Evolutionary conservation across 1,140 invertebrate species (phyloP).

Genomic region (Lasioglossum baleicum): DNA sequence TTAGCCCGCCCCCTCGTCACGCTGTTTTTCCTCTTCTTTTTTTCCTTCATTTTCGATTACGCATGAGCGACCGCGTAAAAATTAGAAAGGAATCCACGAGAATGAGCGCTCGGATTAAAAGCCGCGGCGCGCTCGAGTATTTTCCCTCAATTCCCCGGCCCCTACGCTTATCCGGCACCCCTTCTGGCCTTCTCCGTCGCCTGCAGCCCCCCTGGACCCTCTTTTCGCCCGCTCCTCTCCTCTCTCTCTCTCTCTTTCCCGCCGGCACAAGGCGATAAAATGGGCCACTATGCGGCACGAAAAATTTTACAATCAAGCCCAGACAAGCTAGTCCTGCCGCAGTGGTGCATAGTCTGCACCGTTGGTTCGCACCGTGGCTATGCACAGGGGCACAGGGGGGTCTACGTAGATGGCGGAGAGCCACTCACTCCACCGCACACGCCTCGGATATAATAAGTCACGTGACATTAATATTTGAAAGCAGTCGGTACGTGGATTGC

Average conservation of each 20-base stretch:
- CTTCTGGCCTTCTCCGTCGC: conserved; percentile 40
- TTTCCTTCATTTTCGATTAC: conserved; percentile 68
- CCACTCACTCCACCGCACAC: conserved; percentile 74
- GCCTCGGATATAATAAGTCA: conserved; percentile 80
- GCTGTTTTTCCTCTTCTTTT: conserved; percentile 29
- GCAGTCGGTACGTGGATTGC: conserved; percentile 80
- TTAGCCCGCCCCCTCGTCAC: conserved; percentile 15
- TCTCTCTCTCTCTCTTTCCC: conserved; percentile 1
- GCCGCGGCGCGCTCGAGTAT: conserved; percentile 65
- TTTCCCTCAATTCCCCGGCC: conserved; percentile 66
- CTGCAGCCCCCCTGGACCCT: not conserved
- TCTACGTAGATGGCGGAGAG: conserved; percentile 63
- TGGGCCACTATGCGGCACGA: conserved; percentile 70
- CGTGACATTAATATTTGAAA: conserved; percentile 81
- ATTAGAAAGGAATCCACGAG: conserved; percentile 73
- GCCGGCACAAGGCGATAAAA: conserved; percentile 70
- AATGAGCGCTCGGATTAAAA: conserved; percentile 69
- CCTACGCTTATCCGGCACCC: conserved; percentile 57
- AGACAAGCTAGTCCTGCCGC: conserved; percentile 65
- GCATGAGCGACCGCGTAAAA: conserved; percentile 72
- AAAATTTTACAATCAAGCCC: conserved; percentile 76
- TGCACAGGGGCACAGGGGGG: not conserved
- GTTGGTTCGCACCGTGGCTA: conserved; percentile 47
- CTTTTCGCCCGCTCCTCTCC: not conserved
- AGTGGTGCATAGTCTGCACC: conserved; percentile 55